A percentile compares a stretch with the other conserved stretches of the same genome.
Conservation (phyloP, 2,113 vertebrate species). For the Mola mola region DNA sequence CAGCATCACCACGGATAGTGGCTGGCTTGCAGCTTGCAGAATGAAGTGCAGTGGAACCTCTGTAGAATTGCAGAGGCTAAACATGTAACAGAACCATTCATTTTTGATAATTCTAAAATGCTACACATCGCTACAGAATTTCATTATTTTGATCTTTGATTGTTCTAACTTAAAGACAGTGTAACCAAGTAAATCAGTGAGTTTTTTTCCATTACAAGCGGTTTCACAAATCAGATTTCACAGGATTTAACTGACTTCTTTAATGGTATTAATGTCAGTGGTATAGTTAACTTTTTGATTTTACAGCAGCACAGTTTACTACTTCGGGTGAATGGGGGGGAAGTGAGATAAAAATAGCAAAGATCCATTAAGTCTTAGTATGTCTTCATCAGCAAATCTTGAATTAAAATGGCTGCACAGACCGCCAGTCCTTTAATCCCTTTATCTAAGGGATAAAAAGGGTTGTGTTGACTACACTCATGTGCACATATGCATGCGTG, state of each 20-base stretch:
- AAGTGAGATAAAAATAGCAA: conserved; percentile 69
- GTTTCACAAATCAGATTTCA: conserved; percentile 26
- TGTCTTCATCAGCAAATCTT: conserved; percentile 80
- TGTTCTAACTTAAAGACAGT: background rate
- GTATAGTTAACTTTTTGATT: conserved; percentile 23
- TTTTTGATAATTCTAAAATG: conserved; percentile 3
- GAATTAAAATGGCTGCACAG: conserved; percentile 73
- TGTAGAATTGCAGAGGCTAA: no score
- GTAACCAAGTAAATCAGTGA: background rate
- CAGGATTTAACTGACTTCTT: conserved; percentile 7
- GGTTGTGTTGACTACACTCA: conserved; percentile 11
- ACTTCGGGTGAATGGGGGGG: conserved; percentile 51
- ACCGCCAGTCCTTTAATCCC: conserved; percentile 71
- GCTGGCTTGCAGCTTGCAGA: background rate
- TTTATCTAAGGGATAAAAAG: conserved; percentile 65
- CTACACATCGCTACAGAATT: background rate
- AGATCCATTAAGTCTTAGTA: conserved; percentile 64
- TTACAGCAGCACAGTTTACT: conserved; percentile 14
- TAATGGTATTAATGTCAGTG: conserved; percentile 15
- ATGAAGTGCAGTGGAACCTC: no score
- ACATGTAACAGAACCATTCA: no score
- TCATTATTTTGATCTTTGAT: background rate
- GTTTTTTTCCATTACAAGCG: conserved; percentile 2
- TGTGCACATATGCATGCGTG: conserved; percentile 17
- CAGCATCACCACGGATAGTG: background rate